phyloP scores from a whole-genome alignment of 1,140 invertebrate species.

The Bombus picipes region DNA sequence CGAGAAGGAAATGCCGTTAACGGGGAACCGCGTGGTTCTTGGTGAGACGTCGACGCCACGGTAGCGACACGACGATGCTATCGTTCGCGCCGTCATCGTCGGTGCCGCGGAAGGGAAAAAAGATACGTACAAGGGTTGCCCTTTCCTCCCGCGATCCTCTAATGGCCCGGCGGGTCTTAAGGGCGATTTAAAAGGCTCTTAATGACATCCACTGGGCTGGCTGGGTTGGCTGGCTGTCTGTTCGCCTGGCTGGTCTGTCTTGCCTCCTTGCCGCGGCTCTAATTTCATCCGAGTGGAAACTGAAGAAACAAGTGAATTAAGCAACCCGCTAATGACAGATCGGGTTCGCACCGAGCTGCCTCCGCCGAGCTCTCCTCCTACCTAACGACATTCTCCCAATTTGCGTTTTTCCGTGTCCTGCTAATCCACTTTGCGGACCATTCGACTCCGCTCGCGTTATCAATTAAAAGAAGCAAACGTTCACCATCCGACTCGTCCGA shows the following conservation, averaged over 20 bases:
- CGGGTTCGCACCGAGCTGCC: slow-evolving; percentile 66
- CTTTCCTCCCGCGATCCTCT: slow-evolving; percentile 72
- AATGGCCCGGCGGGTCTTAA: slow-evolving; percentile 75
- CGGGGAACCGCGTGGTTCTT: slow-evolving; percentile 38
- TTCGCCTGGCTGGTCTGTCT: neutral
- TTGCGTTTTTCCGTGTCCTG: slow-evolving; percentile 52
- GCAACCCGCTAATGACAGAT: slow-evolving; percentile 79
- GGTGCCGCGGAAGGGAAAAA: slow-evolving; percentile 60
- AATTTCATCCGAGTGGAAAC: slow-evolving; percentile 80
- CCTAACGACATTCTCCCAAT: slow-evolving; percentile 65
- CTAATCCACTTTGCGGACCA: slow-evolving; percentile 56
- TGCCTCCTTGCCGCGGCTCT: slow-evolving; percentile 64
- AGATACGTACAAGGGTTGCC: slow-evolving; percentile 74
- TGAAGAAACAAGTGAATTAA: slow-evolving; percentile 81
- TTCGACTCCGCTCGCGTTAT: slow-evolving; percentile 1
- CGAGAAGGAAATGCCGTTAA: slow-evolving; percentile 67
- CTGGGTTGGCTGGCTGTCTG: slow-evolving; percentile 29
- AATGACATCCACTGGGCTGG: slow-evolving; percentile 75
- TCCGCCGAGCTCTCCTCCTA: slow-evolving; percentile 4
- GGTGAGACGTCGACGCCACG: slow-evolving; percentile 34
- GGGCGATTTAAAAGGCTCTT: slow-evolving; percentile 80
- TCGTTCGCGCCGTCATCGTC: neutral
- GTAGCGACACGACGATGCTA: slow-evolving; percentile 20
- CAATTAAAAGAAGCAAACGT: slow-evolving; percentile 34
- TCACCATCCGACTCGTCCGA: neutral